Conservation (phyloP, 2,888 invertebrate genomes). For the Himalopsyche japonica region DNA sequence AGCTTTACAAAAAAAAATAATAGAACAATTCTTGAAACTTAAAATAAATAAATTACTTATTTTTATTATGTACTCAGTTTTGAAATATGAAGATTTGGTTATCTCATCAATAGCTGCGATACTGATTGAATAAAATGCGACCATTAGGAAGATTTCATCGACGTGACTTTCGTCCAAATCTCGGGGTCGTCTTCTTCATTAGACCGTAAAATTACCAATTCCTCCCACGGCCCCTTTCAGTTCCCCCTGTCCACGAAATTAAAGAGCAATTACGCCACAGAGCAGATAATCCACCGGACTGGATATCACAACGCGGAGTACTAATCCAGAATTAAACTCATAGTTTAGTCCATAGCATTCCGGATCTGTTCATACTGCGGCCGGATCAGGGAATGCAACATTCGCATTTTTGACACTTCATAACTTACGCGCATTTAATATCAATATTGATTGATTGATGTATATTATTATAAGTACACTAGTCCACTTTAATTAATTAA, state of each 20-base stretch:
- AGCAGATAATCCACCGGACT: constrained; percentile 32
- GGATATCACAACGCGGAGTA: constrained; percentile 1
- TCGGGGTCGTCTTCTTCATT: constrained; percentile 30
- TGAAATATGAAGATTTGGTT: neutral
- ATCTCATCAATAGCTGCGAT: neutral
- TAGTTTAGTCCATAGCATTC: neutral
- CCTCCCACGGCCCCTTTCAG: constrained; percentile 15
- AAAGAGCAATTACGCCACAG: constrained; percentile 39
- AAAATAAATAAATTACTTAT: no score
- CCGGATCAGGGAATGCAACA: neutral
- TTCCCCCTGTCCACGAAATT: constrained; percentile 34
- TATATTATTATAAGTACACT: no score
- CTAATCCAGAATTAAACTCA: constrained; percentile 22
- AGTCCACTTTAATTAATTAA: no score
- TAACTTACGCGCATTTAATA: no score
- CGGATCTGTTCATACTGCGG: constrained; percentile 13
- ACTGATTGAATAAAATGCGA: neutral
- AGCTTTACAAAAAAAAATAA: no score
- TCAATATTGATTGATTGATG: no score
- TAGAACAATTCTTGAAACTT: no score
- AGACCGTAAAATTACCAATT: constrained; percentile 39
- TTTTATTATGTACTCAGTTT: neutral
- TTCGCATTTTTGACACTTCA: neutral
- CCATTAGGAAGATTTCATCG: neutral
- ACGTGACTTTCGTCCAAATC: neutral